Evolutionary conservation across 2,888 invertebrate species (phyloP), one percentile per base, ranked within the genome.

Genomic region (Seira sanloemensis): DNA sequence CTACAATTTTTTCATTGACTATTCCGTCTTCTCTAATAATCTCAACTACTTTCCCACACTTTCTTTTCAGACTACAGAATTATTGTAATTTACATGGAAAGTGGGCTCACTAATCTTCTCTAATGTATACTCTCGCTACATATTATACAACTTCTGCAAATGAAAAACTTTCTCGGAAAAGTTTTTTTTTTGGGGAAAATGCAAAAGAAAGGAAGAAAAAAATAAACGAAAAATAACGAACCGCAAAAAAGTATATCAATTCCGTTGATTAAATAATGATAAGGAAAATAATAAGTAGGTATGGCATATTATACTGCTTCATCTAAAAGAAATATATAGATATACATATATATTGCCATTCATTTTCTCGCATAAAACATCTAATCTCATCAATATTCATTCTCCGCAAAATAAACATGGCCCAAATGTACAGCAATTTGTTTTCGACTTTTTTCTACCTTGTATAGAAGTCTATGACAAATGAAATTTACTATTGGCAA

Each of bases 401-500:
- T 37, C 37, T 37, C 37, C 37, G 37, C 37, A 37, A 37, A 12
- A 9, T 37, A 37, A n/a, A n/a, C n/a, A n/a, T n/a, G n/a, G 37
- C 12, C 37, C 37, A 37, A 37, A 37, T 37, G 12, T 5, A n/a
- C n/a, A n/a, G n/a, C n/a, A n/a, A n/a, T n/a, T n/a, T n/a, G n/a
- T n/a, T n/a, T 37, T 37, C 5, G 37, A 37, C 37, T 37, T 37
- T 37, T n/a, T 37, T 37, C 37, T 37, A 37, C 37, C 12, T 37
- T 5, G n/a, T n/a, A n/a, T n/a, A n/a, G n/a, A n/a, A n/a, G n/a
- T n/a, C 5, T 18, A 58, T 18, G 58, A 58, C 58, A 58, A 58
- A 9, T 58, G 58, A n/a, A 58, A 58, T n/a, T n/a, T n/a, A n/a
- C n/a, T n/a, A n/a, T 16, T 58, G 58, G 58, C n/a, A 58, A 58